Evolutionary conservation across 2,888 invertebrate species (phyloP).

Genomic region (Idaea straminata): DNA sequence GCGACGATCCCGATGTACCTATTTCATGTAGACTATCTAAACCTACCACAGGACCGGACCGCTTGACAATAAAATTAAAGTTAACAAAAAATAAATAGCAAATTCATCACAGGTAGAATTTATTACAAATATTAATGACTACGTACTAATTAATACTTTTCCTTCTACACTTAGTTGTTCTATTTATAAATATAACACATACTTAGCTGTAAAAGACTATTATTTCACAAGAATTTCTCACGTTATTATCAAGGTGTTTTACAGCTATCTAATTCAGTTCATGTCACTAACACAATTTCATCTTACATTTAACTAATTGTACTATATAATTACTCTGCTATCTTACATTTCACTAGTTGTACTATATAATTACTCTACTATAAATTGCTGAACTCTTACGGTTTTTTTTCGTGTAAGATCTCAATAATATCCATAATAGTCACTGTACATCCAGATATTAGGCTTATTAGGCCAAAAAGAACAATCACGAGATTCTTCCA

Average conservation of each 20-base stretch:
- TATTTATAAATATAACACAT: not conserved
- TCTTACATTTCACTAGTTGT: not conserved
- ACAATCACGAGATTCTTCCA: slow-evolving; percentile 83
- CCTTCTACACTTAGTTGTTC: not conserved
- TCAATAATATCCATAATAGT: slow-evolving; percentile 63
- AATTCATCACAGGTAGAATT: not conserved
- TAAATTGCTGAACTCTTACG: slow-evolving; percentile 4
- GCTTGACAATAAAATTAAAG: not conserved
- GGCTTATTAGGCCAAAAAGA: slow-evolving; percentile 80
- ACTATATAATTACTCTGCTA: not conserved
- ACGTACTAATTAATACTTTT: too few species aligned
- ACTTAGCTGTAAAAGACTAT: too few species aligned
- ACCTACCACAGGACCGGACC: too few species aligned
- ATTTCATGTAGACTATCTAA: too few species aligned
- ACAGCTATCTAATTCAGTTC: too few species aligned
- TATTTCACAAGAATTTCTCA: too few species aligned
- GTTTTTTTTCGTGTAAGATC: slow-evolving; percentile 42
- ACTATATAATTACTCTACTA: not conserved
- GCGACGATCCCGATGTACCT: too few species aligned
- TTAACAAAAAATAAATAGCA: not conserved
- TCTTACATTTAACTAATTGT: not conserved
- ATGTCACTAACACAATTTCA: not conserved
- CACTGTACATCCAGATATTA: slow-evolving; percentile 82
- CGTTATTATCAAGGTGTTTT: too few species aligned
- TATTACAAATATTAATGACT: not conserved